Evolutionary conservation across 2,797 vertebrate genomes (phyloP).

Genomic region (Gadopsis marmoratus): DNA sequence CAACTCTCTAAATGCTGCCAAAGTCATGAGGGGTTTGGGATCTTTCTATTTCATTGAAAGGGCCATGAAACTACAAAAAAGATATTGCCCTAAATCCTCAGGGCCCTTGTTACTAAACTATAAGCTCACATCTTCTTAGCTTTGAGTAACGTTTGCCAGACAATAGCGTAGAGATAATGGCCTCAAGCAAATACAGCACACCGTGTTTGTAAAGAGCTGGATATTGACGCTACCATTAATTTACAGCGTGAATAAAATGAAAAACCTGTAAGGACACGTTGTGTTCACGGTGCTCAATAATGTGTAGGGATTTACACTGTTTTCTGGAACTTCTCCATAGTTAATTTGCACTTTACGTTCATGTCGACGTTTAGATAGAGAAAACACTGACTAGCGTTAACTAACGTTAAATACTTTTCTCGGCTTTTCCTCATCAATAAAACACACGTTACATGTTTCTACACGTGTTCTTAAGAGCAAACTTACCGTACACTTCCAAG

Average conservation of each 20-base stretch:
- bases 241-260: neutral
- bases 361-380: neutral
- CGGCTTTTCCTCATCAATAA: neutral
- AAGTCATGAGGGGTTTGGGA: neutral
- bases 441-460: neutral
- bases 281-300: neutral
- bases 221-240: neutral
- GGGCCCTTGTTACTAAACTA: neutral
- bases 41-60: neutral
- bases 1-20: neutral
- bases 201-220: neutral
- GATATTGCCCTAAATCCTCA: neutral
- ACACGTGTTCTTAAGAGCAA: accelerated
- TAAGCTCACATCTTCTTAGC: neutral
- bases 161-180: neutral
- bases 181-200: neutral
- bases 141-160: neutral
- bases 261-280: neutral
- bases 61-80: neutral
- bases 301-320: neutral
- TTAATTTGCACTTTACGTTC: neutral
- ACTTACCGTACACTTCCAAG: slow-evolving; percentile 50
- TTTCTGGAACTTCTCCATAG: neutral
- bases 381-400: neutral
- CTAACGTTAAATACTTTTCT: too few relatives aligned